phyloP scores from a whole-genome alignment of 2,888 invertebrate genomes.

The Nipponacmea schrenckii region DNA sequence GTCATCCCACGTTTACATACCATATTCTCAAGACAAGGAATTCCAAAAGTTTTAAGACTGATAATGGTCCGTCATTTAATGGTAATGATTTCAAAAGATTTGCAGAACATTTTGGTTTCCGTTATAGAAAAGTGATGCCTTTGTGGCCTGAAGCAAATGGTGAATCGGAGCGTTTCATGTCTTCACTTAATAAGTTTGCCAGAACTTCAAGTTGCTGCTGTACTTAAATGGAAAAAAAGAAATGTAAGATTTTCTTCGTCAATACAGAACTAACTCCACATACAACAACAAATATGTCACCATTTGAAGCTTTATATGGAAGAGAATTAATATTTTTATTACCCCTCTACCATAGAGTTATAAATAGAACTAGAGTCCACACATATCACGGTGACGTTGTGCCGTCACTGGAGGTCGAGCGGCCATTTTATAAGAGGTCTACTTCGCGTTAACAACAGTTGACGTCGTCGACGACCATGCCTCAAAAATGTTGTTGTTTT shows the following conservation, averaged over 20 bases:
- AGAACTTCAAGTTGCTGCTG: not conserved
- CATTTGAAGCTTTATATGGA: not conserved
- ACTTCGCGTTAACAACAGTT: too few species aligned
- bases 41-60: slow-evolving; percentile 32
- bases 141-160: slow-evolving; percentile 38
- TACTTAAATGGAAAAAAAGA: not conserved
- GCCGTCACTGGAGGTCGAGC: too few species aligned
- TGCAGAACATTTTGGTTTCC: slow-evolving; percentile 19
- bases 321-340: not conserved
- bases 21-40: slow-evolving; percentile 29
- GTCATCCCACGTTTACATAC: slow-evolving; percentile 30
- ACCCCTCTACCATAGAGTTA: too few species aligned
- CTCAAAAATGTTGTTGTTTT: too few species aligned
- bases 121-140: slow-evolving; percentile 34
- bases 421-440: too few species aligned
- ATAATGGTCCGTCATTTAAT: slow-evolving; percentile 34
- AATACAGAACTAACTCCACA: too few species aligned
- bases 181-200: slow-evolving; percentile 19
- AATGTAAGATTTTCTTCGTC: not conserved
- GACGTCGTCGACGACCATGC: too few species aligned
- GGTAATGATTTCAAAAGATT: slow-evolving; percentile 18
- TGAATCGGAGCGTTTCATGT: slow-evolving; percentile 37
- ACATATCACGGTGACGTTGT: too few species aligned
- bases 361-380: too few species aligned
- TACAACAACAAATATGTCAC: not conserved